phyloP scores from a whole-genome alignment of 2,888 invertebrate species.

The Hipparchia semele region DNA sequence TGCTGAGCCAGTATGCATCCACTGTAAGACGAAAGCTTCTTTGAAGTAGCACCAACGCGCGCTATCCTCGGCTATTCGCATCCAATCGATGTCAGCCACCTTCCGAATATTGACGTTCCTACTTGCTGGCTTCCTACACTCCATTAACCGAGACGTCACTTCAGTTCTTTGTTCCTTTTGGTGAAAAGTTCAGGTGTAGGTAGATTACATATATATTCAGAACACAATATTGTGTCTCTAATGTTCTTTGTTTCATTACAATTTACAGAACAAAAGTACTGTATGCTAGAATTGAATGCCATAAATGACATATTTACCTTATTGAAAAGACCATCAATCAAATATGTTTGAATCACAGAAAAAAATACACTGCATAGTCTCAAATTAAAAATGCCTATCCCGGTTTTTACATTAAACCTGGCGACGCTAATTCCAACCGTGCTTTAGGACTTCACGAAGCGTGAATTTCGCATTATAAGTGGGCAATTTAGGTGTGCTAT shows the following conservation, averaged over 20 bases:
- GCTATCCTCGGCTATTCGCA: too few relatives aligned
- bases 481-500: constrained; percentile 40
- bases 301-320: neutral
- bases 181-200: too few relatives aligned
- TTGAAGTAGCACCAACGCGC: too few relatives aligned
- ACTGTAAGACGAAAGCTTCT: too few relatives aligned
- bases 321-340: neutral
- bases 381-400: neutral
- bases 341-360: neutral
- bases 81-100: too few relatives aligned
- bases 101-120: too few relatives aligned
- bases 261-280: neutral
- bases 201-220: too few relatives aligned
- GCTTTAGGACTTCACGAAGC: constrained; percentile 35
- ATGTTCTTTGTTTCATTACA: neutral
- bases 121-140: too few relatives aligned
- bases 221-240: too few relatives aligned
- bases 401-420: constrained; percentile 8
- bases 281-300: neutral
- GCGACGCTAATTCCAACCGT: constrained; percentile 25
- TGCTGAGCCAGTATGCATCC: too few relatives aligned
- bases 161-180: too few relatives aligned
- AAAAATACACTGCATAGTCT: neutral
- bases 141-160: too few relatives aligned
- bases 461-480: constrained; percentile 41